Conservation (phyloP, 2,888 invertebrate species). For the Eupeodes luniger region DNA sequence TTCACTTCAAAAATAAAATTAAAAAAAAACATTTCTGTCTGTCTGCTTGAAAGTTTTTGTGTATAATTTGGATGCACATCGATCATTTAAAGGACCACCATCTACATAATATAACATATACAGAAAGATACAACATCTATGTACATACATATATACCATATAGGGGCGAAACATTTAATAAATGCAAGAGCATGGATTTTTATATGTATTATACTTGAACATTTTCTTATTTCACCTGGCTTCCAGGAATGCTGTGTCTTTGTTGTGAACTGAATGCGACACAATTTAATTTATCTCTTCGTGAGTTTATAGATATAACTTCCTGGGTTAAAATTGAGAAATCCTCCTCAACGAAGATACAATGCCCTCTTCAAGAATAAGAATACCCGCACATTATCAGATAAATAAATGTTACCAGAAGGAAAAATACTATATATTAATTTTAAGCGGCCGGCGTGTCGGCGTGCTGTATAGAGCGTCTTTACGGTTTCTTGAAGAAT, state of each 20-base stretch:
- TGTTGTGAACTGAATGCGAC: conserved; percentile 35
- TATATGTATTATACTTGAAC: neutral
- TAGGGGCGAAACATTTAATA: conserved; percentile 54
- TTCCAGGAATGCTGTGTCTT: conserved; percentile 60
- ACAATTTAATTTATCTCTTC: conserved; percentile 27
- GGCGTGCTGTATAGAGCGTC: conserved; percentile 28
- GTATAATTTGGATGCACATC: conserved; percentile 74
- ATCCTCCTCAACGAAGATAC: conserved; percentile 19
- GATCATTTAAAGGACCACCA: conserved; percentile 73
- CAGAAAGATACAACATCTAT: conserved; percentile 4
- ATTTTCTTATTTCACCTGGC: conserved; percentile 63
- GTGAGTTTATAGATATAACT: conserved; percentile 32
- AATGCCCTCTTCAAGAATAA: conserved; percentile 46
- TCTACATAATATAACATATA: conserved; percentile 22
- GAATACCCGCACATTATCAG: neutral
- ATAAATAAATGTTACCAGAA: neutral
- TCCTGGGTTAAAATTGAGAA: conserved; percentile 56
- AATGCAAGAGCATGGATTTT: conserved; percentile 69
- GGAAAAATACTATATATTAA: conserved; percentile 5
- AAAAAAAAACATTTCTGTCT: conserved; percentile 44
- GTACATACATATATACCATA: neutral
- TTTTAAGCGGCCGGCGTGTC: neutral
- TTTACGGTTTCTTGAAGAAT: neutral
- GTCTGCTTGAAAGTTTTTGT: conserved; percentile 25
- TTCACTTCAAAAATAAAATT: conserved; percentile 24